phyloP scores from a whole-genome alignment of 2,113 vertebrate species.

The Lates calcarifer region DNA sequence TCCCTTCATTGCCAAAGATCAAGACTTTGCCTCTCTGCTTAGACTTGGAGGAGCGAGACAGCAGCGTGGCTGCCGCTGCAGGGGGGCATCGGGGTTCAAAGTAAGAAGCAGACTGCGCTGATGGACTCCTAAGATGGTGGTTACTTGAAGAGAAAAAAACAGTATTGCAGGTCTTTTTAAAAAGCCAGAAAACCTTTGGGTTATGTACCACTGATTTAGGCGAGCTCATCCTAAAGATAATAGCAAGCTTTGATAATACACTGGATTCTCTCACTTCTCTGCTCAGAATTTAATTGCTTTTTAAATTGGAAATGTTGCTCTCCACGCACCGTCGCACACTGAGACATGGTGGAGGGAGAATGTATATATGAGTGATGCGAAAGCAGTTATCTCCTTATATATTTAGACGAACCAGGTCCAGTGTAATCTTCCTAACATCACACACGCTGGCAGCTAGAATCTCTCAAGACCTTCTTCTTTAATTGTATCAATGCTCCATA shows the following conservation, averaged over 20 bases:
- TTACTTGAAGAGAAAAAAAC: conserved; percentile 7
- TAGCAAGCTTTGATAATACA: conserved; percentile 16
- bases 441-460: background rate
- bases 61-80: conserved; percentile 7
- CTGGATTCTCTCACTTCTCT: conserved; percentile 13
- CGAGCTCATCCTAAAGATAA: conserved; percentile 24
- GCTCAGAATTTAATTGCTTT: conserved; percentile 54
- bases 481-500: background rate
- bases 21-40: conserved; percentile 38
- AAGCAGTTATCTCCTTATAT: conserved; percentile 8
- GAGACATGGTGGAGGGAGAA: background rate
- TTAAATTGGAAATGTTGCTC: conserved; percentile 60
- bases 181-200: background rate
- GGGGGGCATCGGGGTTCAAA: conserved; percentile 51
- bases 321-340: conserved; percentile 2
- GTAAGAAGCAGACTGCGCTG: conserved; percentile 9
- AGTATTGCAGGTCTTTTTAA: background rate
- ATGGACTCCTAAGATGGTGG: conserved; percentile 27
- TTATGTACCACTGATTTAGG: conserved; percentile 3
- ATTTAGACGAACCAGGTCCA: conserved; percentile 16
- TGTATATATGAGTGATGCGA: background rate
- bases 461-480: conserved; percentile 19
- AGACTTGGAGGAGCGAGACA: conserved; percentile 31
- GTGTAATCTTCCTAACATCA: conserved; percentile 10
- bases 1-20: conserved; percentile 34